Conservation (phyloP, 37 sponge, comb jelly and placozoan genomes). For the Theonella swinhoei region DNA sequence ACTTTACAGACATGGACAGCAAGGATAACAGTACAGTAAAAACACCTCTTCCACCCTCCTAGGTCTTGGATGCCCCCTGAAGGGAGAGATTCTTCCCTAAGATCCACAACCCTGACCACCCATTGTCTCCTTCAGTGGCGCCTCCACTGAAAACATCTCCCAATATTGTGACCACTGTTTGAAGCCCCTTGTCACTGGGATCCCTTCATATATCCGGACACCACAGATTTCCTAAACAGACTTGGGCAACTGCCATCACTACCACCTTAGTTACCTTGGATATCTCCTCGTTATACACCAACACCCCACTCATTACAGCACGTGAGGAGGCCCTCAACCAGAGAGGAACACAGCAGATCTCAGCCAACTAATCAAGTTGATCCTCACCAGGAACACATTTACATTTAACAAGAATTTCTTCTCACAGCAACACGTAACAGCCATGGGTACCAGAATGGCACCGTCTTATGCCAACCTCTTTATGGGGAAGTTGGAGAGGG, state of each 20-base stretch:
- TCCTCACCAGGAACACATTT: slow-evolving; percentile 29
- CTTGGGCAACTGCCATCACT: background rate
- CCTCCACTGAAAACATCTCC: background rate
- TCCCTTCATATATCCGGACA: background rate
- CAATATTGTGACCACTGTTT: background rate
- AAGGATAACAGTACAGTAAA: too few species aligned
- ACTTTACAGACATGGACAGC: too few species aligned
- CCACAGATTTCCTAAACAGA: slow-evolving; percentile 12
- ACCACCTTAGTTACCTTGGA: slow-evolving; percentile 23
- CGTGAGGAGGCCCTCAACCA: background rate
- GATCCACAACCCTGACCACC: slow-evolving; percentile 8
- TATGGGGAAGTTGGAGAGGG: slow-evolving; percentile 20
- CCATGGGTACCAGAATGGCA: slow-evolving; percentile 46
- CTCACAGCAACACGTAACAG: slow-evolving; percentile 27
- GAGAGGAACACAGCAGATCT: background rate
- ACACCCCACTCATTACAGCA: slow-evolving; percentile 8
- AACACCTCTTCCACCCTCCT: too few species aligned
- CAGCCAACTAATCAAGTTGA: background rate
- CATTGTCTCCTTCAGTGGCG: background rate
- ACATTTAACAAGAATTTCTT: slow-evolving; percentile 1
- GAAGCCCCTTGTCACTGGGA: background rate
- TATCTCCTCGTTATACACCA: slow-evolving; percentile 18
- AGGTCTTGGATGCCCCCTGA: too few species aligned
- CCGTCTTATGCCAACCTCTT: too few species aligned
- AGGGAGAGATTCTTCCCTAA: background rate